phyloP scores from a whole-genome alignment of 1,140 invertebrate species.

The Propsilocerus akamusi region DNA sequence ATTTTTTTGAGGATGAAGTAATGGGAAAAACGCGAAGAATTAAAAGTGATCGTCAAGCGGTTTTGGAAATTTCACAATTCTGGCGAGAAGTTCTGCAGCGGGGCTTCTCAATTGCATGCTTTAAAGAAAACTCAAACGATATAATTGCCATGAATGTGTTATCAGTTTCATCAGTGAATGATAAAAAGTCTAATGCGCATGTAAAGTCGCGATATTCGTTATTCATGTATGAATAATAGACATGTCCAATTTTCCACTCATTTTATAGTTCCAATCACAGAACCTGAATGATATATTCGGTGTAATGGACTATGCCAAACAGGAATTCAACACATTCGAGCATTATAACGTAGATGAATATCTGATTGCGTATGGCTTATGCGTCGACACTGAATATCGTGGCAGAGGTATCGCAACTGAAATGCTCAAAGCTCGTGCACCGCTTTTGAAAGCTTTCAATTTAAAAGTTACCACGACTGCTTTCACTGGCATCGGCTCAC shows the following conservation, averaged over 20 bases:
- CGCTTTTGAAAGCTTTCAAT: not conserved
- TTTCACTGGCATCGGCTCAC: not conserved
- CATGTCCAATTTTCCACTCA: not conserved
- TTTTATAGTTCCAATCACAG: not conserved
- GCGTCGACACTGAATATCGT: conserved; percentile 20
- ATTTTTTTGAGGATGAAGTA: not conserved
- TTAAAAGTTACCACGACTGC: not conserved
- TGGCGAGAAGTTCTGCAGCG: not conserved
- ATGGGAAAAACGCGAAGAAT: not conserved
- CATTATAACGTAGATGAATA: conserved; percentile 20
- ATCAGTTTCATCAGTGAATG: not conserved
- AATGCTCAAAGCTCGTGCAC: conserved; percentile 22
- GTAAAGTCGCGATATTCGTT: not conserved
- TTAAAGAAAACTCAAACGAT: not conserved
- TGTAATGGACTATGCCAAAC: not conserved
- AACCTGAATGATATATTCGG: not conserved
- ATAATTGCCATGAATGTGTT: not conserved
- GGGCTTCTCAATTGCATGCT: not conserved
- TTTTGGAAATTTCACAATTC: not conserved
- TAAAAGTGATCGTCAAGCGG: not conserved
- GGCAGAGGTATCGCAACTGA: conserved; percentile 27
- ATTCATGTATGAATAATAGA: not conserved
- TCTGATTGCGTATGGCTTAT: conserved; percentile 24
- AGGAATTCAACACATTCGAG: conserved; percentile 11
- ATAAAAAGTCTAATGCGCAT: not conserved